Conservation (phyloP, 2,888 invertebrate genomes). For the Ichneumoninae sp. region DNA sequence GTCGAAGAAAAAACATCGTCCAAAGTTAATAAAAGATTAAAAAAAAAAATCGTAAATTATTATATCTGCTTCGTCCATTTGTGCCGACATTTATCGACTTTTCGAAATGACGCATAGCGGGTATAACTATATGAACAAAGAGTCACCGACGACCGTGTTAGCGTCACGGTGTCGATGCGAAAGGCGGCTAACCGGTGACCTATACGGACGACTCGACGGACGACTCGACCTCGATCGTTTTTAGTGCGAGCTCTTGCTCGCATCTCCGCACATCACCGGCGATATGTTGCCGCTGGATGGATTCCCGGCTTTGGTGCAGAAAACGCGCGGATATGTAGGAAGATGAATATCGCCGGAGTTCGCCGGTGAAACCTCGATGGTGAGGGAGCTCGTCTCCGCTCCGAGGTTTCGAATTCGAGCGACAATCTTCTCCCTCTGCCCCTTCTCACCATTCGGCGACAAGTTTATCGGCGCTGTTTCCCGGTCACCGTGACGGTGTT, state of each 20-base stretch:
- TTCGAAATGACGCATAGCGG: neutral
- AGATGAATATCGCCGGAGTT: constrained; percentile 51
- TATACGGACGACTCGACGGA: constrained; percentile 70
- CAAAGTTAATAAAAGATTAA: constrained; percentile 57
- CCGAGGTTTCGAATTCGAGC: constrained; percentile 60
- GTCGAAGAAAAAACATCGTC: constrained; percentile 75
- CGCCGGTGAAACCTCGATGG: constrained; percentile 64
- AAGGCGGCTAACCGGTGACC: constrained; percentile 77
- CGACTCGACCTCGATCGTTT: constrained; percentile 82
- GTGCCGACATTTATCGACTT: neutral
- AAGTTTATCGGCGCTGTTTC: constrained; percentile 16
- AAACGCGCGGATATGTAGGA: constrained; percentile 45
- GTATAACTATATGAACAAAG: constrained; percentile 5
- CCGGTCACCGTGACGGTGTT: constrained; percentile 5
- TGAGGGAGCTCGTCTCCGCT: constrained; percentile 39
- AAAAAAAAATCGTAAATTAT: neutral
- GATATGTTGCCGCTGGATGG: constrained; percentile 35
- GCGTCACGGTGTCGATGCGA: constrained; percentile 65
- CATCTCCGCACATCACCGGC: constrained; percentile 44
- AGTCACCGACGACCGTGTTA: constrained; percentile 48
- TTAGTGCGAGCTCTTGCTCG: constrained; percentile 75
- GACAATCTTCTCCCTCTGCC: constrained; percentile 3
- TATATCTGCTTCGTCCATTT: neutral
- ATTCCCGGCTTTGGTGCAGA: constrained; percentile 53
- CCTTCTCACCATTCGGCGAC: constrained; percentile 5